phyloP scores from a whole-genome alignment of 2,888 invertebrate species.

The Junonia oenone region DNA sequence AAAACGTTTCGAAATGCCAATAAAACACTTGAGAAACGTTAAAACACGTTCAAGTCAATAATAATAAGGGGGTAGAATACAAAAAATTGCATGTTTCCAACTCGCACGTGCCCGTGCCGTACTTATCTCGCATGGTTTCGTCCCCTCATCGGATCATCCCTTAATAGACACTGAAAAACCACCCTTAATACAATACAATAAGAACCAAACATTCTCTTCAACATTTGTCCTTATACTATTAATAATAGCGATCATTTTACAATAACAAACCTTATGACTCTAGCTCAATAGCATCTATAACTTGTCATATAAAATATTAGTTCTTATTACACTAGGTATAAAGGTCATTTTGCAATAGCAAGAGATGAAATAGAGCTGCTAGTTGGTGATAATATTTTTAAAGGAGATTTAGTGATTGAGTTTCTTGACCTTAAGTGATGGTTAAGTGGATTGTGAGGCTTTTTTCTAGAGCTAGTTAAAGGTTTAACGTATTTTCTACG shows the following conservation, averaged over 20 bases:
- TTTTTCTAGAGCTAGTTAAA: background rate
- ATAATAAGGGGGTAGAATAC: slow-evolving; percentile 44
- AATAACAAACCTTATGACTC: background rate
- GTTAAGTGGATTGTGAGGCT: background rate
- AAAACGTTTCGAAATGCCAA: slow-evolving; percentile 35
- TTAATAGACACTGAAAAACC: slow-evolving; percentile 10
- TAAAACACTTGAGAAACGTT: slow-evolving; percentile 46
- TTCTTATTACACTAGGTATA: background rate
- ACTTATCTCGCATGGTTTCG: slow-evolving; percentile 66
- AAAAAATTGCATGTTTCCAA: slow-evolving; percentile 55
- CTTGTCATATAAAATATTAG: background rate
- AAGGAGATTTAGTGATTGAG: slow-evolving; percentile 1
- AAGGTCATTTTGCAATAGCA: background rate
- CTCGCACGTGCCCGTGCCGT: slow-evolving; percentile 57
- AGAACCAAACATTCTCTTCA: too few relatives aligned
- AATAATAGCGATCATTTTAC: background rate
- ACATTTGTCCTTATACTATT: background rate
- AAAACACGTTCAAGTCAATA: slow-evolving; percentile 36
- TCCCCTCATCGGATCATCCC: slow-evolving; percentile 42
- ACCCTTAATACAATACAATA: slow-evolving; percentile 13
- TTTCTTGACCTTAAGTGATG: slow-evolving; percentile 4
- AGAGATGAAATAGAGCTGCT: background rate
- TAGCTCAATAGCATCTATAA: background rate
- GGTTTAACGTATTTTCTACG: background rate
- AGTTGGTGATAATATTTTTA: slow-evolving; percentile 12